Base-by-base conservation (phyloP, 2,113 vertebrate genomes). In the Labeo catla region DNA sequence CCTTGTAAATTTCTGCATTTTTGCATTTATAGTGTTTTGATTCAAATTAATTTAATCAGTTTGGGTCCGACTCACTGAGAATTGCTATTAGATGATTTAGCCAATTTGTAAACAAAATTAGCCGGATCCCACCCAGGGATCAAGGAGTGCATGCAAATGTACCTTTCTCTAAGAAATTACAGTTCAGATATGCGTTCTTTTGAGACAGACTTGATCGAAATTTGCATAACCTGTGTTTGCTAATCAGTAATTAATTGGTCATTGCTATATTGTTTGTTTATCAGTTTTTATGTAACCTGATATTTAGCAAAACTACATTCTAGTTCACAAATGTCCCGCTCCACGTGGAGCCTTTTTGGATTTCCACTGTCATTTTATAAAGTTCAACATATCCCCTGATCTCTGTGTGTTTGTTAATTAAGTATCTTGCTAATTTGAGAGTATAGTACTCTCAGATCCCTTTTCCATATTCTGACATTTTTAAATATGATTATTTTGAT, bases 21-120 rank as follows among this genome's bases (percentile, higher is more conserved):
- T 73, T 84, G 81, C 88, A 87, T 80, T 70, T 57, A 70, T 70
- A 43, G 28, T 85, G n/a, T 23, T 85, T 87, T 84, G 86, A 39
- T 91, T 87, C 47, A 88, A 91, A 91, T 92, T 87, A 93, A 92
- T 91, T 88, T 72, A 91, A 91, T 92, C 84, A 87, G 84, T 78
- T 63, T 73, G 84, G 81, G 83, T 90, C 84, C 85, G 0, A 76
- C 86, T 91, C 89, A 89, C 87, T 49, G 61, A 52, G 72, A 91
- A 90, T 81, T 90, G 86, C 90, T 92, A 91, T 91, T 88, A 88
- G 91, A 89, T 92, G 91, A 92, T 90, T 90, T 89, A 89, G 84
- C 72, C 89, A 89, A 93, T 94, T 93, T 90, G 89, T 92, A 91
- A 93, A 93, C 92, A 87, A 92, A 93, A 92, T 92, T 91, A 90